Conservation (phyloP, 2,888 invertebrate species). For the Cephus spinipes region DNA sequence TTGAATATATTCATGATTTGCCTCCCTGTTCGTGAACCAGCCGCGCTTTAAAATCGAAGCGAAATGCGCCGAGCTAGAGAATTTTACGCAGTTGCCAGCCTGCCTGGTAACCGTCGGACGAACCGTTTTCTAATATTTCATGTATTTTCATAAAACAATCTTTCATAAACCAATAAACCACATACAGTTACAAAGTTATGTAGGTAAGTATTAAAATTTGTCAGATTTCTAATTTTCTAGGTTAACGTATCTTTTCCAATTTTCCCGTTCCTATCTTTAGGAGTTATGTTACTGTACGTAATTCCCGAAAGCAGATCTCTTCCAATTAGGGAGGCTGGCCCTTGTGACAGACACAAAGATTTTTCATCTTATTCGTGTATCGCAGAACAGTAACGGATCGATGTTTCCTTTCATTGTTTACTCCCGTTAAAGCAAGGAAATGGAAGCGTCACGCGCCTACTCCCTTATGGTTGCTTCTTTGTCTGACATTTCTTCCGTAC, state of each 20-base stretch:
- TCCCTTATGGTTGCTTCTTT: not conserved
- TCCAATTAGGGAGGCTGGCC: not conserved
- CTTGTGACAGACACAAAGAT: not conserved
- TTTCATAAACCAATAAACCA: not conserved
- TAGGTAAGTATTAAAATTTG: not conserved
- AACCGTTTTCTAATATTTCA: not conserved
- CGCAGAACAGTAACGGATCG: not conserved
- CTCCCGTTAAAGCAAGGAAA: not conserved
- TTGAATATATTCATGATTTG: slow-evolving; percentile 54
- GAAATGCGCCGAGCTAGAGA: slow-evolving; percentile 12
- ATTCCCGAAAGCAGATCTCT: not conserved
- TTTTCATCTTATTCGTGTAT: not conserved
- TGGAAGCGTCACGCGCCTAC: not conserved
- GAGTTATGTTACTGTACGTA: not conserved
- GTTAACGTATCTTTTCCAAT: not conserved
- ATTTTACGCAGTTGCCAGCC: slow-evolving; percentile 12
- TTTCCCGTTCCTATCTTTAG: not conserved
- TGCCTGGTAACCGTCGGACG: not conserved
- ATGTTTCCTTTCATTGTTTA: not conserved
- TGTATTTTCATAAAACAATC: not conserved
- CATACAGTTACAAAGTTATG: not conserved
- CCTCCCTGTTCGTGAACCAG: slow-evolving; percentile 15
- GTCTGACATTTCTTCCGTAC: not conserved
- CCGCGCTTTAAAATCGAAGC: slow-evolving; percentile 23
- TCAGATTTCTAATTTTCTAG: not conserved